phyloP scores from a whole-genome alignment of 2,113 vertebrate species.

The Macrotis lagotis region DNA sequence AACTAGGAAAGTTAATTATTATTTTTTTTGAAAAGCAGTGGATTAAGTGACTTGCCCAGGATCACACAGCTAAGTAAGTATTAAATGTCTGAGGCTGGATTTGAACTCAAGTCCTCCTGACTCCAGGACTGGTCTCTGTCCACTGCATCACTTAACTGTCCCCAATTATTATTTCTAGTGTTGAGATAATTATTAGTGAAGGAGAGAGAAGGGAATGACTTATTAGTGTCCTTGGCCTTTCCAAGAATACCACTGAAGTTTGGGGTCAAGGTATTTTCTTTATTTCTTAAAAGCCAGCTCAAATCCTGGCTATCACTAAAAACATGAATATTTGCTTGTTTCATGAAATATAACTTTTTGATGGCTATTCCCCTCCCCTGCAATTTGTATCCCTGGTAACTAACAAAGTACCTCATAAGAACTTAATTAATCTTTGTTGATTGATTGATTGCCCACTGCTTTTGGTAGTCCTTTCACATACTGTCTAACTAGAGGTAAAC shows the following conservation, averaged over 20 bases:
- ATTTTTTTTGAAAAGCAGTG: too few relatives aligned
- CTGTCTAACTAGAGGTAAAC: neutral
- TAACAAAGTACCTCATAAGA: neutral
- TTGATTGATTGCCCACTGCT: neutral
- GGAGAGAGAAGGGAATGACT: neutral
- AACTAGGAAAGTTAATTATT: neutral
- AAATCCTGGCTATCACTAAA: neutral
- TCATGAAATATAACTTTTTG: neutral
- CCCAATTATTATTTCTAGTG: neutral
- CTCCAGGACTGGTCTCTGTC: too few relatives aligned
- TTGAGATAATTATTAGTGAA: neutral
- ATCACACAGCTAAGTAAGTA: too few relatives aligned
- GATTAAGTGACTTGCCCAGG: too few relatives aligned
- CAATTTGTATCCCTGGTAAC: neutral
- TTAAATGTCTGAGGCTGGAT: too few relatives aligned
- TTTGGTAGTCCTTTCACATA: slow-evolving; percentile 5
- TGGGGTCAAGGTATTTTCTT: neutral
- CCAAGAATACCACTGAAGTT: neutral
- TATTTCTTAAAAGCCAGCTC: neutral
- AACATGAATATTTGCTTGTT: neutral
- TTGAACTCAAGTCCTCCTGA: too few relatives aligned
- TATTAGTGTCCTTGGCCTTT: neutral
- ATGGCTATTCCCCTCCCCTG: neutral
- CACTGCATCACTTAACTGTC: too few relatives aligned
- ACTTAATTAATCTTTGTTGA: neutral